phyloP scores from a whole-genome alignment of 2,797 vertebrate genomes.

The Acrossocheilus wenchowensis region DNA sequence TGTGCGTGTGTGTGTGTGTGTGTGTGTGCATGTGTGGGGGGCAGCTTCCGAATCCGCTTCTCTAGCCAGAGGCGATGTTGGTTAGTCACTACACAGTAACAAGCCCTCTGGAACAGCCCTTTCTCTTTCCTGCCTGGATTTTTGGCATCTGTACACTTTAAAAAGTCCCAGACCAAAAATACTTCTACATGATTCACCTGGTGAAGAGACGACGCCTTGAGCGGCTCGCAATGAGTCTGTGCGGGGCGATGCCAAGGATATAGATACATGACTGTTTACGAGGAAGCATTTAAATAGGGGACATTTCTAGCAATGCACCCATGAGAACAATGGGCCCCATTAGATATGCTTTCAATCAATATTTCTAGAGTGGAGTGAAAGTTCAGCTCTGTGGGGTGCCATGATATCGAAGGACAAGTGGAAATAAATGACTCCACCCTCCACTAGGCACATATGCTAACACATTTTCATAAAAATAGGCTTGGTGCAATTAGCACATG shows the following conservation, averaged over 20 bases:
- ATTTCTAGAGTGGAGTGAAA: conserved; percentile 26
- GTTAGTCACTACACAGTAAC: conserved; percentile 43
- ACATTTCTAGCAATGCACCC: not conserved
- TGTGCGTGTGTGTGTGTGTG: not conserved
- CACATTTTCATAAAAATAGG: conserved; percentile 27
- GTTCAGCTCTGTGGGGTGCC: conserved; percentile 1
- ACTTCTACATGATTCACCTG: conserved; percentile 12
- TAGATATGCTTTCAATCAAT: conserved; percentile 32
- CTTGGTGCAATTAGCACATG: conserved; percentile 10
- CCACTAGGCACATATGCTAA: conserved; percentile 26
- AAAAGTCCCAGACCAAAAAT: conserved; percentile 33
- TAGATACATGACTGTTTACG: conserved; percentile 16
- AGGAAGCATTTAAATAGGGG: conserved; percentile 11
- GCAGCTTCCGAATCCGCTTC: conserved; percentile 22
- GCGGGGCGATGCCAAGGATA: conserved; percentile 10
- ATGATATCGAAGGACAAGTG: not conserved
- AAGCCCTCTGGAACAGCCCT: conserved; percentile 43
- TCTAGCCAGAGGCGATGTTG: conserved; percentile 47
- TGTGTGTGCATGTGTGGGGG: not conserved
- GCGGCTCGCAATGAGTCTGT: not conserved
- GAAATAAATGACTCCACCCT: conserved; percentile 24
- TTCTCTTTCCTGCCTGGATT: conserved; percentile 21
- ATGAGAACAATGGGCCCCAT: not conserved
- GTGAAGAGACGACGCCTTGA: not conserved
- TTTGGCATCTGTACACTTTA: conserved; percentile 32